Percentiles rank a stretch among this genome's conserved stretches.
phyloP scores from a whole-genome alignment of 2,888 invertebrate species.

The Eremobia ochroleuca region DNA sequence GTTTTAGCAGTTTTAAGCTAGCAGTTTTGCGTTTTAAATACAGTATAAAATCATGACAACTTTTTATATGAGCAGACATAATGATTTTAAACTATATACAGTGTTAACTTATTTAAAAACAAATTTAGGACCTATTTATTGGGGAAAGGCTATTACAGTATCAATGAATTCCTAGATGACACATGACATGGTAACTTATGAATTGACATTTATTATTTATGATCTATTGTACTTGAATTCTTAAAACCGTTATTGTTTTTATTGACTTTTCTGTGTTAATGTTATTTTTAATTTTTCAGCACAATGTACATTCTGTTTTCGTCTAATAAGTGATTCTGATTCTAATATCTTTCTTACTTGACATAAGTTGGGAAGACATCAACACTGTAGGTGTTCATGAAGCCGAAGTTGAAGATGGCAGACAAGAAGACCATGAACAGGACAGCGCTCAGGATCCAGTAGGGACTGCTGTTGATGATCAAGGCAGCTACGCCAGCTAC shows the following conservation, averaged over 20 bases:
- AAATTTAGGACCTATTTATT: too few species aligned
- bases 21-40: not conserved
- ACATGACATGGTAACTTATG: too few species aligned
- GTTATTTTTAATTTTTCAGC: too few species aligned
- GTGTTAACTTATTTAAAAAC: too few species aligned
- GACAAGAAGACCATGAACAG: constrained; percentile 78
- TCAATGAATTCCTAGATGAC: too few species aligned
- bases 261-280: too few species aligned
- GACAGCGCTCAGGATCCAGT: constrained; percentile 78
- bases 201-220: too few species aligned
- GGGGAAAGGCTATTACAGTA: too few species aligned
- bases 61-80: not conserved
- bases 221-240: too few species aligned
- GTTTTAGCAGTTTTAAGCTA: too few species aligned
- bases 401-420: constrained; percentile 82
- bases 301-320: not conserved
- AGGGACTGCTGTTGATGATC: constrained; percentile 74
- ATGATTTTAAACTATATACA: too few species aligned
- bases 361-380: constrained; percentile 87
- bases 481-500: constrained; percentile 76
- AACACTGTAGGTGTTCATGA: constrained; percentile 82
- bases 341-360: constrained; percentile 79
- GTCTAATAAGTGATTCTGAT: not conserved
- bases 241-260: too few species aligned
- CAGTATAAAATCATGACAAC: not conserved